Conservation (phyloP, 2,797 vertebrate genomes). For the Synaphobranchus kaupii region DNA sequence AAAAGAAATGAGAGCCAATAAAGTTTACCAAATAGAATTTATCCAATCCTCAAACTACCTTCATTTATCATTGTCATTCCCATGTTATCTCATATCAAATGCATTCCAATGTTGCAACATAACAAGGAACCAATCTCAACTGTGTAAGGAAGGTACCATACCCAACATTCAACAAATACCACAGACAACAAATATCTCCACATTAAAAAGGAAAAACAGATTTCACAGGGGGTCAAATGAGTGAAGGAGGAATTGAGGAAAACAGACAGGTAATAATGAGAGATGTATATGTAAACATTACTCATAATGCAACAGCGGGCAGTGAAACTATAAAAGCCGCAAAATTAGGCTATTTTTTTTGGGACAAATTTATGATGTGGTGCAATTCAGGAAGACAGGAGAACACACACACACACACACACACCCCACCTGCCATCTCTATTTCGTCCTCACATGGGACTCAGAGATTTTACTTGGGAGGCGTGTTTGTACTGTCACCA, state of each 20-base stretch:
- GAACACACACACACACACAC: not conserved
- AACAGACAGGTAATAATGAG: not conserved
- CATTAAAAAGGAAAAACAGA: not conserved
- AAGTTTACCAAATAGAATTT: slow-evolving; percentile 20
- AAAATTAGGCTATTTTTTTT: not conserved
- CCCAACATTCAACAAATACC: not conserved
- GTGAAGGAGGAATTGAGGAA: not conserved
- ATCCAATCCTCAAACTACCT: not conserved
- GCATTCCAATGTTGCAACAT: not conserved
- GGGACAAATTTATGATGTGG: not conserved
- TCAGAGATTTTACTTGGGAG: not conserved
- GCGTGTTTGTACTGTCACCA: not conserved
- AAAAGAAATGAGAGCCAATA: not conserved
- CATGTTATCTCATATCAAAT: not conserved
- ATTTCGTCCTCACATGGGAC: not conserved
- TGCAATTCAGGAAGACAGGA: not conserved
- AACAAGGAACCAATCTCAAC: not conserved
- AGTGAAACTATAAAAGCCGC: not conserved
- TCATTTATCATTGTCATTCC: not conserved
- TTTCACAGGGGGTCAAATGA: not conserved
- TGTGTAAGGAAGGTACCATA: not conserved
- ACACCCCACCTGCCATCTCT: not conserved
- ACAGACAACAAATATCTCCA: not conserved
- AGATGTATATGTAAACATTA: not conserved
- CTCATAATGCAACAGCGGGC: not conserved